These are phyloP conservation scores for Eciton burchellii DNA, from an alignment of 1,140 invertebrate species.

Conservation along the genomic window DNA sequence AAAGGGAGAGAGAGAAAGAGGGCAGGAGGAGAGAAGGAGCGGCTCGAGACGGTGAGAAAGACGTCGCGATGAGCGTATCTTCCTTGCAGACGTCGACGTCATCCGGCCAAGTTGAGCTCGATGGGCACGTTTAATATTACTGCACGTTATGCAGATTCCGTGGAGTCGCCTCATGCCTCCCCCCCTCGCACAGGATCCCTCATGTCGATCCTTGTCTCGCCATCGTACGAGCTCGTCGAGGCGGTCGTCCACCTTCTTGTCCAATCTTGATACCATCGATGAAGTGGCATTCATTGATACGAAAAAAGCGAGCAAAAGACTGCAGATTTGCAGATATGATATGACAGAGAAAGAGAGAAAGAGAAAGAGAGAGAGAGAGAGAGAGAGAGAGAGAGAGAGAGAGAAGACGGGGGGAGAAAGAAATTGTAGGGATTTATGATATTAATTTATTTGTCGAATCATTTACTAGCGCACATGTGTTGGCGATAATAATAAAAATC, in stretches of 20 bases:
- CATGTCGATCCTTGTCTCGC: slow-evolving; percentile 20
- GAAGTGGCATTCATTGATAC: neutral
- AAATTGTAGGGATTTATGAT: neutral
- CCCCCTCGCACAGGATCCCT: neutral
- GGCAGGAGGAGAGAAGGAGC: neutral
- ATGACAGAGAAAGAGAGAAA: no score
- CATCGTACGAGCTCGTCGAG: slow-evolving; percentile 1
- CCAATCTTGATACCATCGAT: neutral
- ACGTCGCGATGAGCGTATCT: slow-evolving; percentile 71
- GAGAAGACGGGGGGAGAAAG: no score
- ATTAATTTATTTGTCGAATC: neutral
- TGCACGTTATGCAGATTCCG: slow-evolving; percentile 77
- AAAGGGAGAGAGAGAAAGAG: slow-evolving; percentile 80
- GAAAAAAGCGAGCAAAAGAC: neutral
- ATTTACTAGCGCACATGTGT: no score
- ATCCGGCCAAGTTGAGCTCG: slow-evolving; percentile 60
- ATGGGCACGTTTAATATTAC: slow-evolving; percentile 74
- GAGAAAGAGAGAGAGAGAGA: no score
- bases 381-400: no score
- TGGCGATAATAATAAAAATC: no score
- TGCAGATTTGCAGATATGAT: neutral
- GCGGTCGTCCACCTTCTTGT: slow-evolving; percentile 16
- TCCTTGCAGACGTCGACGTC: slow-evolving; percentile 68
- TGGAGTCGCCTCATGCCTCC: slow-evolving; percentile 28
- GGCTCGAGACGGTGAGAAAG: slow-evolving; percentile 58